Evolutionary conservation across 2,888 invertebrate species (phyloP), one percentile per base, ranked within the genome.

Genomic region (Neoaliturus tenellus): DNA sequence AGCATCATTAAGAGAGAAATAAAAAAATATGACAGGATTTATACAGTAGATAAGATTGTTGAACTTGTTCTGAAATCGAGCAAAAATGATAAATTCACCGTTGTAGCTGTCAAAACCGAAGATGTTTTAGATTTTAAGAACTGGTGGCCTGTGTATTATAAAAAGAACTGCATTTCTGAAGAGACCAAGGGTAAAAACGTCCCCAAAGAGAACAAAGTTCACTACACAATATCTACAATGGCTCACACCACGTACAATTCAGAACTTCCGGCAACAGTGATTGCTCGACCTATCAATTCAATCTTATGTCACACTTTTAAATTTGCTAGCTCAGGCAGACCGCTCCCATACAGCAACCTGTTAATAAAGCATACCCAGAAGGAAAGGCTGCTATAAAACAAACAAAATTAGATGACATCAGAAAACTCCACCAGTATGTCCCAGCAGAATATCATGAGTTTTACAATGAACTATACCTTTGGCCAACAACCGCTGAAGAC

Each of bases 1-100:
- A 67, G 80, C 20, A 84, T 84, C 14, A 85, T 87, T 31, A 85
- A 85, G 84, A 73, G 81, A 69, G 17, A 23, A 20, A 41, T 86
- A 28, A 85, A 71, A 73, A 85, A 84, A 69, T 58, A 67, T 35
- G 82, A 85, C 82, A 85, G 83, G 67, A 28, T 86, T 23, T 86
- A 85, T 67, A 81, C 67, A 1, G 28, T 84, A 14, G 14, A 41
- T 33, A 78, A 80, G 58, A 85, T 48, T 14, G 17, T 17, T 10
- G 8, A 48, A 80, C 20, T 75, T 0, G 80, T 39, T 44, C 69
- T 84, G 23, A n/a, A 33, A 55, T 20, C 48, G 35, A 41, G 41
- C 75, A 20, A 58, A 73, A 35, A 23, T 4, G 2, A 35, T 31
- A 86, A 85, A 39, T 86, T 85, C 67, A 83, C 84, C 23, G 83